A percentile compares a stretch with the other conserved stretches of the same genome.
These are phyloP conservation scores for Formica exsecta DNA, from an alignment of 1,140 invertebrate genomes.

Conservation along the genomic window DNA sequence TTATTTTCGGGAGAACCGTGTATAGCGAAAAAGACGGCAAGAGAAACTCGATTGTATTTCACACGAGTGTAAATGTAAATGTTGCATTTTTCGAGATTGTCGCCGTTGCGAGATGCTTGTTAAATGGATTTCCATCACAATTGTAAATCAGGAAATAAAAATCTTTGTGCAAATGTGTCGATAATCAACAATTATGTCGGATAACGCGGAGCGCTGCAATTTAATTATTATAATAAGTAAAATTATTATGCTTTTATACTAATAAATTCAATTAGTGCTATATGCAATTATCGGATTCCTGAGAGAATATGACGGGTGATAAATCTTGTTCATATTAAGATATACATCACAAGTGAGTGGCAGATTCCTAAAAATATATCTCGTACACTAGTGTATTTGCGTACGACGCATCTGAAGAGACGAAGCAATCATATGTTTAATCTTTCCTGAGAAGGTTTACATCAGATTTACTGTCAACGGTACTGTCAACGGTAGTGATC, in stretches of 20 bases:
- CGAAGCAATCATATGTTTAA: neutral
- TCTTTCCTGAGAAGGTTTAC: conserved; percentile 69
- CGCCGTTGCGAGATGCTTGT: neutral
- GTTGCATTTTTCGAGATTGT: conserved; percentile 18
- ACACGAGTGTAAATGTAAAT: conserved; percentile 21
- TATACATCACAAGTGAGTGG: conserved; percentile 10
- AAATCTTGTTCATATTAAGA: neutral
- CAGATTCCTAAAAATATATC: conserved; percentile 5
- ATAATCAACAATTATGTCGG: neutral
- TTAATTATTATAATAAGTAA: no score
- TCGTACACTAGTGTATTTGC: conserved; percentile 8
- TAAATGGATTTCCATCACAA: neutral
- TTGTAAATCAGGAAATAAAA: neutral
- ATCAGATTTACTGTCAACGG: conserved; percentile 67
- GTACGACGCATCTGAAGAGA: neutral
- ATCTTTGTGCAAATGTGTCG: conserved; percentile 12
- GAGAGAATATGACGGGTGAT: neutral
- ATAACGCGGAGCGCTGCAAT: neutral
- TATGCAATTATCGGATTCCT: neutral
- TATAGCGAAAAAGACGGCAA: conserved; percentile 31
- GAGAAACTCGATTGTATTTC: conserved; percentile 33
- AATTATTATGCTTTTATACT: no score
- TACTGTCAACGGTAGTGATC: conserved; percentile 48
- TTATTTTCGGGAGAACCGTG: conserved; percentile 18
- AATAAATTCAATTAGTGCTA: no score